Evolutionary conservation across 1,140 invertebrate genomes (phyloP).

Genomic region (Trachelipus rathkii): DNA sequence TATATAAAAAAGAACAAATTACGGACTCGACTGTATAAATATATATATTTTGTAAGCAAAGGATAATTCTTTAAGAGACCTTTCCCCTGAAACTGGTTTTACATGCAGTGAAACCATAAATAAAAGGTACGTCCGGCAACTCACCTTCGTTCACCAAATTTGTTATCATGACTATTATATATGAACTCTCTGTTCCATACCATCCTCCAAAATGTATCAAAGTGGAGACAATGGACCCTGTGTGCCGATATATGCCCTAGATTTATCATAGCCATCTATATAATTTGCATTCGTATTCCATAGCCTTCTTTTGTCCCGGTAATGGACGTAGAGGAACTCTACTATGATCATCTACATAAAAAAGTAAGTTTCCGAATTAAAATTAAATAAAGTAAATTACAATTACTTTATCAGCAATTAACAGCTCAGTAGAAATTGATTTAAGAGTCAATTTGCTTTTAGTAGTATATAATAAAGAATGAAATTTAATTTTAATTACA

Average conservation of each 20-base stretch:
- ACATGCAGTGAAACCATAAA: no score
- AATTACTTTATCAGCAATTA: no score
- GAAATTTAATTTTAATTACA: no score
- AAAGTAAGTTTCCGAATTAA: no score
- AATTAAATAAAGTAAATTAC: not conserved
- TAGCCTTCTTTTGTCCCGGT: slow-evolving; percentile 65
- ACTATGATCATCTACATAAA: slow-evolving; percentile 80
- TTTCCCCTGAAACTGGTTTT: no score
- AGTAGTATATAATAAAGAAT: no score
- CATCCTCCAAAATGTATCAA: slow-evolving; percentile 96
- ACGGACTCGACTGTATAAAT: no score
- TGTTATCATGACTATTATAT: slow-evolving; percentile 97
- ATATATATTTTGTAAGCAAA: no score
- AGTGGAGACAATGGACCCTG: slow-evolving; percentile 88
- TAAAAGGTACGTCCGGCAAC: slow-evolving; percentile 46
- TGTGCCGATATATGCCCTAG: slow-evolving; percentile 87
- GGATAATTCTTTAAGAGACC: no score
- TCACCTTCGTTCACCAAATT: slow-evolving; percentile 86
- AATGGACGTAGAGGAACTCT: slow-evolving; percentile 77
- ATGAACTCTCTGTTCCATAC: slow-evolving; percentile 89
- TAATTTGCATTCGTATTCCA: slow-evolving; percentile 96
- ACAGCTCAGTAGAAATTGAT: no score
- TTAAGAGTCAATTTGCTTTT: no score
- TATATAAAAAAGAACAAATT: no score
- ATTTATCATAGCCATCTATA: slow-evolving; percentile 88